phyloP scores from a whole-genome alignment of 2,113 vertebrate genomes.

The Lagenorhynchus albirostris region DNA sequence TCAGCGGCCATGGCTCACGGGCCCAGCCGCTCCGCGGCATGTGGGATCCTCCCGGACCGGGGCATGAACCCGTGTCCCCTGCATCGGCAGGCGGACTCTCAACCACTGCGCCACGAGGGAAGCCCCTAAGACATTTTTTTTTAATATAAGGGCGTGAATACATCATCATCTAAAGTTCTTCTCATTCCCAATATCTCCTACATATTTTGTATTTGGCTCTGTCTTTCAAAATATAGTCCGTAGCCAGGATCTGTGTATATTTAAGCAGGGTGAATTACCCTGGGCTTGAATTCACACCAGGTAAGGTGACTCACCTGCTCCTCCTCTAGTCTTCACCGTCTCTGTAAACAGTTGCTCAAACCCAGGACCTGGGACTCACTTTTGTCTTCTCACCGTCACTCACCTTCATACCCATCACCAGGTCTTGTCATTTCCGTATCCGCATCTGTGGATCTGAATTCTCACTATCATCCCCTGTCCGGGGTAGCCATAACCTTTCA shows the following conservation, averaged over 20 bases:
- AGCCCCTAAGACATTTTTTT: conserved; percentile 88
- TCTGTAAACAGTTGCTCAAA: background rate
- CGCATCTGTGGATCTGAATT: background rate
- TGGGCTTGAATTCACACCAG: background rate
- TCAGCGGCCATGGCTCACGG: too few relatives aligned
- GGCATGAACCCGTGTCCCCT: too few relatives aligned
- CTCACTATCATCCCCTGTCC: accelerated
- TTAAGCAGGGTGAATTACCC: background rate
- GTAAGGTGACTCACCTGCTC: accelerated
- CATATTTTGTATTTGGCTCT: background rate
- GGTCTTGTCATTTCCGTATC: background rate
- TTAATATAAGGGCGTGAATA: conserved; percentile 90
- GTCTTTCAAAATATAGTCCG: background rate
- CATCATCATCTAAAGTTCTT: conserved; percentile 86
- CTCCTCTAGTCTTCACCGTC: background rate
- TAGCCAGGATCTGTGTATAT: background rate
- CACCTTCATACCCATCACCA: background rate
- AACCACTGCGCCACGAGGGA: too few relatives aligned
- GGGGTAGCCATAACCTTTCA: background rate
- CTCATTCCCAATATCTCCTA: conserved; percentile 83
- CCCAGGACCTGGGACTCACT: too few relatives aligned
- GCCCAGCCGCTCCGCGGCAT: too few relatives aligned
- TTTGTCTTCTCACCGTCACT: background rate
- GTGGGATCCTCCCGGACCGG: too few relatives aligned
- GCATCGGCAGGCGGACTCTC: too few relatives aligned